phyloP scores from a whole-genome alignment of 2,888 invertebrate species.

The Ferrisia virgata region DNA sequence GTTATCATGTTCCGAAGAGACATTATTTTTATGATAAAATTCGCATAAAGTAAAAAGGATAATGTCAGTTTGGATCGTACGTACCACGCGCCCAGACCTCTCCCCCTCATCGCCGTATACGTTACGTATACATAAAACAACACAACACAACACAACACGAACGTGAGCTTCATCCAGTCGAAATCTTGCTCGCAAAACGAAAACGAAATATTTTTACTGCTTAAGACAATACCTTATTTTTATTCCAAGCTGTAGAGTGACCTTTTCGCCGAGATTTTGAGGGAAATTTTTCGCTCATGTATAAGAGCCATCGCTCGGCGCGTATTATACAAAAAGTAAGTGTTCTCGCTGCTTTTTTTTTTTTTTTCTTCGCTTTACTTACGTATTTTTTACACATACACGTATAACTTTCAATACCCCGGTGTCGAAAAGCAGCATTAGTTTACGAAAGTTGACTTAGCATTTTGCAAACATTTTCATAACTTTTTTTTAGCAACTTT shows the following conservation, averaged over 20 bases:
- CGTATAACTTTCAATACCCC: neutral
- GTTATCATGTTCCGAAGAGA: constrained; percentile 8
- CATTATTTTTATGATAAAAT: constrained; percentile 17
- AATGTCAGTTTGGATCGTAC: neutral
- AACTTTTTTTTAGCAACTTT: neutral
- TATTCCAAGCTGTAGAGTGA: neutral
- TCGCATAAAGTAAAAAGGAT: constrained; percentile 17
- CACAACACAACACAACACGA: neutral
- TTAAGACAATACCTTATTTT: neutral
- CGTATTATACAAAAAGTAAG: neutral
- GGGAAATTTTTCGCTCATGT: neutral
- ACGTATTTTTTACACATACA: too few species aligned
- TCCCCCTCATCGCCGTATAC: too few species aligned
- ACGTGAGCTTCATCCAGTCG: too few species aligned
- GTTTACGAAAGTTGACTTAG: neutral
- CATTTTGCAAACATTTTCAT: neutral
- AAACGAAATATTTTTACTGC: neutral
- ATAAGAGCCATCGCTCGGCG: neutral
- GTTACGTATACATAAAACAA: neutral
- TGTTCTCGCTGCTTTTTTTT: too few species aligned
- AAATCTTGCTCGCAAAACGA: too few species aligned
- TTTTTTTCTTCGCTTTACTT: neutral
- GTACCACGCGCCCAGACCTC: neutral
- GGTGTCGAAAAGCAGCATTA: neutral
- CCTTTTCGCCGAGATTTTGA: neutral